Percentiles rank a stretch among this genome's conserved stretches.
Evolutionary conservation across 92 coral and sea anemone species (phyloP).

Genomic region (Porites cylindrica): DNA sequence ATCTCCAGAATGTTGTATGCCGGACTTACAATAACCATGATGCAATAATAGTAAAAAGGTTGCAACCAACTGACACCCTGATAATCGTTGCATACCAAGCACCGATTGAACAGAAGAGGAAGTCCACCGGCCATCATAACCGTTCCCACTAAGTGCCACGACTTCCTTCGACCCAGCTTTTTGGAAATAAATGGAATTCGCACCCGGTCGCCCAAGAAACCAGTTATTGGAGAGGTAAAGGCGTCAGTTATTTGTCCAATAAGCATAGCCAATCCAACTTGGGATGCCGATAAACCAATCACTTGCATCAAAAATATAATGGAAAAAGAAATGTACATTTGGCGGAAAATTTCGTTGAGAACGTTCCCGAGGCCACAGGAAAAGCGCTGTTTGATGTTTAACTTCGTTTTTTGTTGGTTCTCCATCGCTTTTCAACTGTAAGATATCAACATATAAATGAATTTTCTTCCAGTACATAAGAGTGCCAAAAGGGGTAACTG

Average conservation of each 20-base stretch:
- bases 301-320: not conserved
- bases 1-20: not conserved
- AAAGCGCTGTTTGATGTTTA: not conserved
- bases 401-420: not conserved
- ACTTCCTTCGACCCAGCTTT: not conserved
- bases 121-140: not conserved
- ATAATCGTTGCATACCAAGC: not conserved
- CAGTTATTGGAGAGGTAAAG: not conserved
- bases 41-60: not conserved
- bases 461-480: too few relatives aligned
- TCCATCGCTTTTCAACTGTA: not conserved
- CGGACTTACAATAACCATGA: not conserved
- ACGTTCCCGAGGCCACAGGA: not conserved
- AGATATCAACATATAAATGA: too few relatives aligned
- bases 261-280: not conserved
- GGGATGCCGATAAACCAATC: not conserved
- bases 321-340: not conserved
- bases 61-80: not conserved
- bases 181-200: not conserved
- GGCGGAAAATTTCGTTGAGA: not conserved
- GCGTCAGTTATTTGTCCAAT: not conserved
- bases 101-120: not conserved
- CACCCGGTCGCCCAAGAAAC: not conserved
- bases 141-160: not conserved
- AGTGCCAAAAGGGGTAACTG: too few relatives aligned